Base-by-base conservation (phyloP, 2,888 invertebrate species). In the Polia nebulosa region DNA sequence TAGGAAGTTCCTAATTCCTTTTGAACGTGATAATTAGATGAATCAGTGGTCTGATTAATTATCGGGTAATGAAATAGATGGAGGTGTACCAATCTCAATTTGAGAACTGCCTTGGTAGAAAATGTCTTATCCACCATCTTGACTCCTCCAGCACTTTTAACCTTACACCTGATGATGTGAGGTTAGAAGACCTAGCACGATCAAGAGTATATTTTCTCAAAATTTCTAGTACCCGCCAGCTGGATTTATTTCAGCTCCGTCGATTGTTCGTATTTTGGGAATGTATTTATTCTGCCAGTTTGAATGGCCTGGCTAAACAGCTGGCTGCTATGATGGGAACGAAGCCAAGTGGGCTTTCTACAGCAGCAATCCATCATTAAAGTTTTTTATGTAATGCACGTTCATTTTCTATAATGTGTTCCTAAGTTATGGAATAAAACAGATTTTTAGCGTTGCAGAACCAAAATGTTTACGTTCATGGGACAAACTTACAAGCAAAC, bases 271-370 rank as follows among this genome's bases (percentile, higher is more conserved):
- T 45, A 74, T 22, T 65, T 73, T 55, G 49, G 34, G 5, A 44
- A 51, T 49, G 20, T 20, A 20, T 44, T 67, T 44, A 73, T 74
- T 65, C 29, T 29, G 15, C 22, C 29, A 9, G n/a, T 51, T 64
- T 32, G 29, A n/a, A 25, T 51, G 27, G 57, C 6, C 27, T 27
- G 32, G 39, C 15, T 41, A 29, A 72, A 49, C 62, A 77, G 25
- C 58, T 72, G 61, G 44, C 17, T 22, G 27, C 15, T 11, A 2
- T n/a, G 44, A 1, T 52, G 64, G 73, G 73, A 64, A 72, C 29
- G 22, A 60, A 34, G 73, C 72, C 74, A 75, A 78, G 39, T 59
- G 17, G 15, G 41, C 17, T 72, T 32, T 5, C 9, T 20, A 36
- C 36, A 47, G 45, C 49, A 41, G 20, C 36, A 25, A 36, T 49